Evolutionary conservation across 2,113 vertebrate genomes (phyloP).

Genomic region (Corythornis madagascariensis): DNA sequence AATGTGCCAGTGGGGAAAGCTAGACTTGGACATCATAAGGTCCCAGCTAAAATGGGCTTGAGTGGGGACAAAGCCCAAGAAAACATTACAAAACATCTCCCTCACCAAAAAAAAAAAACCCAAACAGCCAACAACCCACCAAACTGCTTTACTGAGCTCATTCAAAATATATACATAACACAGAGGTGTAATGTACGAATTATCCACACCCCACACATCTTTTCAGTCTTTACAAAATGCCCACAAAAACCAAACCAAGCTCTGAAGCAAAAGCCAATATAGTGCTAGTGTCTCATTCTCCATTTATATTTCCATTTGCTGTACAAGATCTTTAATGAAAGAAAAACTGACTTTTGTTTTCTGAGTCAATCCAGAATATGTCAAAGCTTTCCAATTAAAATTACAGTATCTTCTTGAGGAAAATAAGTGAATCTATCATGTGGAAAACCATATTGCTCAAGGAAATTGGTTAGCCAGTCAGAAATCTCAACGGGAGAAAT

Average conservation of each 20-base stretch:
- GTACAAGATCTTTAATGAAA: constrained; percentile 3
- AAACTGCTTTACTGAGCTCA: neutral
- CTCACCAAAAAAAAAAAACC: neutral
- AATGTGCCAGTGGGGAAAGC: neutral
- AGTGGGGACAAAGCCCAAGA: neutral
- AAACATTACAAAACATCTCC: neutral
- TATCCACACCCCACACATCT: neutral
- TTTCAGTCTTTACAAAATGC: neutral
- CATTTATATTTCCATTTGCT: constrained; percentile 13
- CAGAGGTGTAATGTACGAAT: neutral
- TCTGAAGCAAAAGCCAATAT: neutral
- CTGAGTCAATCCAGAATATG: neutral
- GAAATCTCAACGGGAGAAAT: constrained; percentile 22
- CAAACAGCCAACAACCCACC: too few species aligned
- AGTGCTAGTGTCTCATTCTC: neutral
- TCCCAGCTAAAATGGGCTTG: neutral
- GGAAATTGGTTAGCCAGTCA: constrained; percentile 47
- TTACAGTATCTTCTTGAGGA: constrained; percentile 29
- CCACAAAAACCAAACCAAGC: neutral
- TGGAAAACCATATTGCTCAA: constrained; percentile 35
- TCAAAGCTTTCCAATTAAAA: constrained; percentile 57
- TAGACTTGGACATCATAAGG: neutral
- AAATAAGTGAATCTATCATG: constrained; percentile 37
- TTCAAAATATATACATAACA: neutral
- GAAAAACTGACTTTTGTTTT: constrained; percentile 30